Conservation (phyloP, 2,113 vertebrate genomes). For the Eulemur rufifrons region DNA sequence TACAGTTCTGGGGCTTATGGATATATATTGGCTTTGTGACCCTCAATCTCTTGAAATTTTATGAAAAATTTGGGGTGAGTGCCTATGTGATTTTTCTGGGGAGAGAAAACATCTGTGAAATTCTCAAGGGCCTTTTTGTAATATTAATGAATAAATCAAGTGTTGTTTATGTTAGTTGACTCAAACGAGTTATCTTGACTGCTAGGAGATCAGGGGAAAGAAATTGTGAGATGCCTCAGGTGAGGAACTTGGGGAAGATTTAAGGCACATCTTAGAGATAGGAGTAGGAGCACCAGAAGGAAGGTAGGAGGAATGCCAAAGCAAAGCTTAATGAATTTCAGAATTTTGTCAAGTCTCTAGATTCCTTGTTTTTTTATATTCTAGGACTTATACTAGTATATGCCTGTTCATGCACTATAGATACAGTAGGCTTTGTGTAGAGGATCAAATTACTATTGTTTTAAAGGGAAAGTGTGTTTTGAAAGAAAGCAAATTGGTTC, state of each 20-base stretch:
- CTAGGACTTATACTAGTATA: neutral
- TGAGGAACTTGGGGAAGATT: neutral
- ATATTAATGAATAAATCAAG: slow-evolving; percentile 21
- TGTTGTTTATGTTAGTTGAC: neutral
- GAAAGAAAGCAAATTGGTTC: slow-evolving; percentile 24
- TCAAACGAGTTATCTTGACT: neutral
- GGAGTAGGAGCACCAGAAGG: neutral
- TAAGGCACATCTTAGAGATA: neutral
- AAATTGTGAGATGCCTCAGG: neutral
- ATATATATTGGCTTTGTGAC: slow-evolving; percentile 14
- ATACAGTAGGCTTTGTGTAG: neutral
- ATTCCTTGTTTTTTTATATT: neutral
- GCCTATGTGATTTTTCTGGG: neutral
- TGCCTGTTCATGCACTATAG: neutral
- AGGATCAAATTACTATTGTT: neutral
- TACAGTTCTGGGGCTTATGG: neutral
- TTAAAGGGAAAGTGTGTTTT: slow-evolving; percentile 41
- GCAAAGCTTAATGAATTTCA: slow-evolving; percentile 1
- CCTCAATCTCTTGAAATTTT: slow-evolving; percentile 32
- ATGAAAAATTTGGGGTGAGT: neutral
- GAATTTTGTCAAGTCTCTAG: slow-evolving; percentile 2
- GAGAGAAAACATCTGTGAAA: neutral
- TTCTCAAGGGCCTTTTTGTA: slow-evolving; percentile 28
- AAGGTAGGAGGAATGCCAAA: neutral
- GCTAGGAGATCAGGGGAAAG: neutral